Conservation (phyloP, 2,888 invertebrate species). For the Penaeus monodon region DNA sequence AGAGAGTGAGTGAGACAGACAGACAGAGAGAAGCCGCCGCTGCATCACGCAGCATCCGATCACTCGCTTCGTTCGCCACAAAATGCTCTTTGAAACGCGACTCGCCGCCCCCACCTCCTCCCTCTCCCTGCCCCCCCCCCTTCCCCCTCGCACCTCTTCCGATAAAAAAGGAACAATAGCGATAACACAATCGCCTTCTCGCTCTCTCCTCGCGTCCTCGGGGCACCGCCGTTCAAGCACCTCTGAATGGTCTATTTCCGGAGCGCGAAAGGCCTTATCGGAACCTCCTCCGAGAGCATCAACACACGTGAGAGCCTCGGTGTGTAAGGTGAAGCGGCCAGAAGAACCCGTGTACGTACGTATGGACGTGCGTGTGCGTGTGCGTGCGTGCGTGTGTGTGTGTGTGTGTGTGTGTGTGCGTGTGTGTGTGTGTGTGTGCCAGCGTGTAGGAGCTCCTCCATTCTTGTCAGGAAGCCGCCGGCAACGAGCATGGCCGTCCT, state of each 20-base stretch:
- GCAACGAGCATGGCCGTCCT: conserved; percentile 19
- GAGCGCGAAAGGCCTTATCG: conserved; percentile 25
- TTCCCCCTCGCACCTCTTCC: too few species aligned
- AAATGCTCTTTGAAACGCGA: background rate
- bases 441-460: conserved; percentile 8
- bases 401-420: too few species aligned
- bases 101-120: background rate
- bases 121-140: background rate
- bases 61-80: background rate
- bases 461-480: conserved; percentile 31
- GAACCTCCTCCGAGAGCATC: background rate
- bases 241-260: conserved; percentile 41
- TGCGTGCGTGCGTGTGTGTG: too few species aligned
- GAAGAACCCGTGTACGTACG: conserved; percentile 1
- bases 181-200: too few species aligned
- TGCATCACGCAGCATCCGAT: too few species aligned
- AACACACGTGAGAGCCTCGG: conserved; percentile 27
- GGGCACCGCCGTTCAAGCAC: too few species aligned
- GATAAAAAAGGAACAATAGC: too few species aligned
- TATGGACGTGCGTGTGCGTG: too few species aligned
- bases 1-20: too few species aligned
- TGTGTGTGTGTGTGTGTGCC: too few species aligned
- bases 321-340: conserved; percentile 16
- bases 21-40: too few species aligned
- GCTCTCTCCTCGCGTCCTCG: background rate